A percentile compares a stretch with the other conserved stretches of the same genome.
Conservation (phyloP, 2,797 vertebrate species). For the Leptatherina wallacei region DNA sequence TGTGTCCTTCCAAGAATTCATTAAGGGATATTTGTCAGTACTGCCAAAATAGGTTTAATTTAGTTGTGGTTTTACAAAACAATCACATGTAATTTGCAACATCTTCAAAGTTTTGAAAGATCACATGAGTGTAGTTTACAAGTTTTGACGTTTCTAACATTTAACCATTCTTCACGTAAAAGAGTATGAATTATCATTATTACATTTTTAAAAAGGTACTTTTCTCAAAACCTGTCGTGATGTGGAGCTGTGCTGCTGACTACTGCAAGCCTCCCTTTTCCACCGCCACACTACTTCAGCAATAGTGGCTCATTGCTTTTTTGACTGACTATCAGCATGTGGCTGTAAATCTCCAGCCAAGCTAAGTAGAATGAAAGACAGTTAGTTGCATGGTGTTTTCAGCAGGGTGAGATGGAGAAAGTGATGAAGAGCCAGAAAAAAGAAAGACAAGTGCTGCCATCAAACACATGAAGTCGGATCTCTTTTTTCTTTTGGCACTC, state of each 20-base stretch:
- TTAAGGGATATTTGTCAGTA: conserved; percentile 38
- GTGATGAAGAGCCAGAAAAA: conserved; percentile 42
- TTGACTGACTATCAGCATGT: conserved; percentile 71
- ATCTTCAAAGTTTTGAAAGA: conserved; percentile 42
- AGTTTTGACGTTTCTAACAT: conserved; percentile 4
- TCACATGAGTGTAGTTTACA: conserved; percentile 2
- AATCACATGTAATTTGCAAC: conserved; percentile 46
- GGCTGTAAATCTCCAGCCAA: conserved; percentile 68
- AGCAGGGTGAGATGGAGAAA: conserved; percentile 47
- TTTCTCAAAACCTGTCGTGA: conserved; percentile 13
- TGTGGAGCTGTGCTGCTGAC: conserved; percentile 20
- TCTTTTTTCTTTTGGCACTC: not conserved
- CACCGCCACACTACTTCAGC: conserved; percentile 36
- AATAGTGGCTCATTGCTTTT: conserved; percentile 77
- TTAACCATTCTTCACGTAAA: not conserved
- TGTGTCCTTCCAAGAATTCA: conserved; percentile 57
- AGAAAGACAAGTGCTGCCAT: conserved; percentile 11
- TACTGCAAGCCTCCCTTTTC: conserved; percentile 41
- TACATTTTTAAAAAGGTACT: not conserved
- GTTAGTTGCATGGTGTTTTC: conserved; percentile 49
- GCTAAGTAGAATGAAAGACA: conserved; percentile 39
- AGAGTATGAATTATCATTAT: not conserved
- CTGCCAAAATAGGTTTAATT: conserved; percentile 64
- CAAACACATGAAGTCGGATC: not conserved
- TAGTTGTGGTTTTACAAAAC: conserved; percentile 50